Evolutionary conservation across 2,113 vertebrate species (phyloP).

Genomic region (Forbesichthys agassizii): DNA sequence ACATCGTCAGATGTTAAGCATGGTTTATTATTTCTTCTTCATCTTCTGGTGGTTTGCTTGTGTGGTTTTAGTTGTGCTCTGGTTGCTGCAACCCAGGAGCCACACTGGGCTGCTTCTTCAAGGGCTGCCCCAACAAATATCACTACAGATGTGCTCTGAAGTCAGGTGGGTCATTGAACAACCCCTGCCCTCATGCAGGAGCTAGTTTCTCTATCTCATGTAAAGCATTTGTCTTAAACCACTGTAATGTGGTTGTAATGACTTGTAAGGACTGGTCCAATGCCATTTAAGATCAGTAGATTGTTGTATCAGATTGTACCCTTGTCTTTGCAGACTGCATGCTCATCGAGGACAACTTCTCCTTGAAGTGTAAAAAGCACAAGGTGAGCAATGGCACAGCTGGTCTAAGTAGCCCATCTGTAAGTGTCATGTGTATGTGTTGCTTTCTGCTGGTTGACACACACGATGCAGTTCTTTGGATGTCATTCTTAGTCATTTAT

Average conservation of each 20-base stretch:
- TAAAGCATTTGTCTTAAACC: too few species aligned
- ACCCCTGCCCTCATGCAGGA: too few species aligned
- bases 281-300: constrained; percentile 10
- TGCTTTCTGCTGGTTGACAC: not conserved
- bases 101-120: constrained; percentile 77
- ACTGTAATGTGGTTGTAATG: not conserved
- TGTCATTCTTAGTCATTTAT: not conserved
- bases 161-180: constrained; percentile 65
- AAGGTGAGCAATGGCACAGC: constrained; percentile 66
- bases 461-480: not conserved
- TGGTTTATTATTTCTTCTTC: not conserved
- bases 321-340: constrained; percentile 67
- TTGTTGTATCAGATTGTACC: constrained; percentile 31
- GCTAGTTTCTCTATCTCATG: too few species aligned
- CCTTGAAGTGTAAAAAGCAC: constrained; percentile 83
- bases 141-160: constrained; percentile 80
- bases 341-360: constrained; percentile 79
- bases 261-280: constrained; percentile 13
- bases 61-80: constrained; percentile 66
- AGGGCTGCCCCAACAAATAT: constrained; percentile 77
- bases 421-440: not conserved
- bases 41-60: not conserved
- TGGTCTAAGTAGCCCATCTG: not conserved
- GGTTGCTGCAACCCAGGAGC: constrained; percentile 68
- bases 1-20: not conserved